Evolutionary conservation across 2,888 invertebrate genomes (phyloP).

Genomic region (Eupithecia abbreviata): DNA sequence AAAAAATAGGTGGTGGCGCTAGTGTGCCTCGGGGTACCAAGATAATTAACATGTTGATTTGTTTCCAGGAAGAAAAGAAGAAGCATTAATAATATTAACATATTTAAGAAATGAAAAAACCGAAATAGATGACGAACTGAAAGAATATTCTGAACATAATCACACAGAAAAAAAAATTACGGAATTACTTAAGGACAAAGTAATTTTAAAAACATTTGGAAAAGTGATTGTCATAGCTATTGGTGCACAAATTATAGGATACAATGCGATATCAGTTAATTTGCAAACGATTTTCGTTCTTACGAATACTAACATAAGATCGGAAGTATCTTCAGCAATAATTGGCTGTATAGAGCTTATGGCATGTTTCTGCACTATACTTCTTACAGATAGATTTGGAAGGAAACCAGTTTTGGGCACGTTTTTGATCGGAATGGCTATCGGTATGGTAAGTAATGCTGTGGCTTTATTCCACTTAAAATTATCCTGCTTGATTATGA

Average conservation of each 20-base stretch:
- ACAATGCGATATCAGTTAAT: constrained; percentile 54
- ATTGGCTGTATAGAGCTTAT: constrained; percentile 55
- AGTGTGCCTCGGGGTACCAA: too few relatives aligned
- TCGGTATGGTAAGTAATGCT: constrained; percentile 52
- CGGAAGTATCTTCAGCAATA: constrained; percentile 55
- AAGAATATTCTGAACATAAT: constrained; percentile 44
- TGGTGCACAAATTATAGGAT: constrained; percentile 52
- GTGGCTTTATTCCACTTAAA: not conserved
- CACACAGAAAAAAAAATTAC: constrained; percentile 36
- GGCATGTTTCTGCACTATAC: constrained; percentile 50
- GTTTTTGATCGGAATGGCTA: constrained; percentile 48
- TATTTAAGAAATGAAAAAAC: constrained; percentile 44
- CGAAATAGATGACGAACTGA: constrained; percentile 45
- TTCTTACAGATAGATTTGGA: constrained; percentile 52
- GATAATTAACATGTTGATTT: not conserved
- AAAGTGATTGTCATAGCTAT: constrained; percentile 46
- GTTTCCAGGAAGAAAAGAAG: constrained; percentile 44
- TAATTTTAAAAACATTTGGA: constrained; percentile 49
- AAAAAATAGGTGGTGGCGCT: too few relatives aligned
- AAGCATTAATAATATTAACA: constrained; percentile 45
- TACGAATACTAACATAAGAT: constrained; percentile 51
- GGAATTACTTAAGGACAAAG: constrained; percentile 46
- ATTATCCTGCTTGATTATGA: too few relatives aligned
- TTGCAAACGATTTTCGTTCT: constrained; percentile 57
- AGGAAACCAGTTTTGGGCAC: constrained; percentile 53